Percentiles rank a stretch among this genome's conserved stretches.
Evolutionary conservation across 1,140 invertebrate genomes (phyloP).

Genomic region (Trissolcus basalis): DNA sequence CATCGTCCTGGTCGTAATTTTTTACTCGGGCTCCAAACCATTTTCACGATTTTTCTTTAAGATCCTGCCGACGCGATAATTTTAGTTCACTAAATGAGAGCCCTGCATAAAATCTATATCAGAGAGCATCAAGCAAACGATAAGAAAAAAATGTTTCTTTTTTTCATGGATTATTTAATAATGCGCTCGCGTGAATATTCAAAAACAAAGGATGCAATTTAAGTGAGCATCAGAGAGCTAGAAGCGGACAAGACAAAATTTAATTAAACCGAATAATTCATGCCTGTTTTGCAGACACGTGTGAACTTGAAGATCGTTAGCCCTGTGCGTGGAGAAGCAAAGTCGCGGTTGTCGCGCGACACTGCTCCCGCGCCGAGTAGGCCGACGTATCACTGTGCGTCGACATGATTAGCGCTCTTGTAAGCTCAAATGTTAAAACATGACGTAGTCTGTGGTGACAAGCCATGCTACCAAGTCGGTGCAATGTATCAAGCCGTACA

Average conservation of each 20-base stretch:
- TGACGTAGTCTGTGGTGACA: conserved; percentile 67
- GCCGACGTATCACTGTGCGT: conserved; percentile 58
- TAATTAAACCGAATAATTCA: conserved; percentile 54
- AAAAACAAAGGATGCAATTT: no score
- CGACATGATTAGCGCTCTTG: conserved; percentile 72
- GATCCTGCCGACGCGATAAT: conserved; percentile 35
- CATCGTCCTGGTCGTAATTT: conserved; percentile 64
- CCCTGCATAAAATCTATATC: conserved; percentile 33
- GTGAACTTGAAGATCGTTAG: conserved; percentile 61
- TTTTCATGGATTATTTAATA: background rate
- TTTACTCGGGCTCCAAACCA: conserved; percentile 65
- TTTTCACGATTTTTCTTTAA: conserved; percentile 54
- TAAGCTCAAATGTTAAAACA: conserved; percentile 75
- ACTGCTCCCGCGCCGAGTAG: conserved; percentile 39
- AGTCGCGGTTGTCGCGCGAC: conserved; percentile 57
- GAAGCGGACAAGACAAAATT: conserved; percentile 27
- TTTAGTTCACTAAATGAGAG: conserved; percentile 39
- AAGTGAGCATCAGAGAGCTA: conserved; percentile 22
- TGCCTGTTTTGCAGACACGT: conserved; percentile 49
- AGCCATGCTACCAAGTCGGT: conserved; percentile 62
- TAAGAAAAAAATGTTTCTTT: no score
- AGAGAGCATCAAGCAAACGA: background rate
- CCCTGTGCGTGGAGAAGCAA: conserved; percentile 55
- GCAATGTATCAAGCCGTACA: conserved; percentile 71
- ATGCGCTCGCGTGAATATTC: no score